Evolutionary conservation across 2,113 vertebrate species (phyloP), one percentile per base, ranked within the genome.

Genomic region (Dicrurus megarhynchus): DNA sequence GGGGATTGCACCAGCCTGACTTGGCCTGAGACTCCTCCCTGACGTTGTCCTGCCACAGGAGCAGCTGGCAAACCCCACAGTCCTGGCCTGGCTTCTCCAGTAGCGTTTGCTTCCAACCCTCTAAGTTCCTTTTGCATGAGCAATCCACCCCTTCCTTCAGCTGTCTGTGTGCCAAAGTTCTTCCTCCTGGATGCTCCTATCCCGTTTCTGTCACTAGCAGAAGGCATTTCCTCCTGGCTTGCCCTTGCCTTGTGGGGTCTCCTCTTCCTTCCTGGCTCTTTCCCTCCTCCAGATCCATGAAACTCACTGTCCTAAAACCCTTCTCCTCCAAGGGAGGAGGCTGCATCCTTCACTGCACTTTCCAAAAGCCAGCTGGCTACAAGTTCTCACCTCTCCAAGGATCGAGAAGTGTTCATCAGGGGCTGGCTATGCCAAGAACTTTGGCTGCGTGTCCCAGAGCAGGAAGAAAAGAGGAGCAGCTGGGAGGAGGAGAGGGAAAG

Each of bases 41-140:
- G 49, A 3, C 1, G 0, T 4, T 73, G 35, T n/a, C 1, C 1
- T 50, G 55, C 9, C 28, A 4, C 9, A 21, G 68, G 26, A 65
- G 16, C 3, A 42, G 56, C 55, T 59, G 44, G 35, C 23, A 71
- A 61, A 41, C 11, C 33, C 52, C 57, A 37, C 16, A 33, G 1
- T 8, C 52, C 61, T 65, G 57, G 42, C 30, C 13, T 33, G 35
- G 42, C 37, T 85, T 35, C 67, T 65, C 18, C 55, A 53, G 1
- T 6, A 27, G 33, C 0, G 0, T 89, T 78, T 55, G 19, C 16
- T 78, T 84, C 69, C 74, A 84, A 2, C 19, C 35, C 42, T 32
- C 2, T 9, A 30, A 61, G 11, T 56, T 55, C 47, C 74, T 84
- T 70, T 59, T 35, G 30, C 12, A 9, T 7, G 22, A 91, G 70